Evolutionary conservation across 2,797 vertebrate genomes (phyloP), one percentile per base, ranked within the genome.

Genomic region (Tolypeutes matacus): DNA sequence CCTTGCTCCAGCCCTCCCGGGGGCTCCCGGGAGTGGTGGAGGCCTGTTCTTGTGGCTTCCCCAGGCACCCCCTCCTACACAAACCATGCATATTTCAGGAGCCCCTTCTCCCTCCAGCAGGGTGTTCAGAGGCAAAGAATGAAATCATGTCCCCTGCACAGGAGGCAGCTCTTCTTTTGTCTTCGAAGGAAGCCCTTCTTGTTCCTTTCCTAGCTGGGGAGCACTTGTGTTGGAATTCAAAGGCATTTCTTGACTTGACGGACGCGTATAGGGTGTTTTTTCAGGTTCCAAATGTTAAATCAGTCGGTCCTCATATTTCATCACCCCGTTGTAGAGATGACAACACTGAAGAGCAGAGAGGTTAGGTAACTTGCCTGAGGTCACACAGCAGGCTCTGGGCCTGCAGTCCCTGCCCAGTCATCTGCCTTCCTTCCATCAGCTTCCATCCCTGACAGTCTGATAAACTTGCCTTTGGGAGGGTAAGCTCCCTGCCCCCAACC

Each of bases 381-480:
- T 64, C 7, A 4, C 20, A 21, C 4, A 2, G 1, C 18, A 3
- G 4, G 21, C 70, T 13, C 0, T 29, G n/a, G 29, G 29, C 31
- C 56, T 2, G 12, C 10, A 8, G 34, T 70, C 10, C 23, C 56
- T 56, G 56, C 56, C 8, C 20, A 67, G 64, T 34, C 39, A 27
- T n/a, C 46, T 2, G 11, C 80, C 69, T 69, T 31, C 75, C 51
- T 46, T 46, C 46, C 46, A 14, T 60, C 27, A 23, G 27, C 51
- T 31, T 60, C 42, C 1, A 4, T 5, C 23, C 51, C 73, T 25
- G 27, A 18, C 58, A 25, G 21, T 23, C 13, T 46, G 39, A 31
- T n/a, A 53, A 21, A n/a, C 42, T 53, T 29, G 36, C 25, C 60
- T 7, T 34, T 46, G 29, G 60, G 49, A 90, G 51, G 42, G 73